These are phyloP conservation scores for Phragmatobia fuliginosa DNA, from an alignment of 2,888 invertebrate genomes.

Conservation along the genomic window DNA sequence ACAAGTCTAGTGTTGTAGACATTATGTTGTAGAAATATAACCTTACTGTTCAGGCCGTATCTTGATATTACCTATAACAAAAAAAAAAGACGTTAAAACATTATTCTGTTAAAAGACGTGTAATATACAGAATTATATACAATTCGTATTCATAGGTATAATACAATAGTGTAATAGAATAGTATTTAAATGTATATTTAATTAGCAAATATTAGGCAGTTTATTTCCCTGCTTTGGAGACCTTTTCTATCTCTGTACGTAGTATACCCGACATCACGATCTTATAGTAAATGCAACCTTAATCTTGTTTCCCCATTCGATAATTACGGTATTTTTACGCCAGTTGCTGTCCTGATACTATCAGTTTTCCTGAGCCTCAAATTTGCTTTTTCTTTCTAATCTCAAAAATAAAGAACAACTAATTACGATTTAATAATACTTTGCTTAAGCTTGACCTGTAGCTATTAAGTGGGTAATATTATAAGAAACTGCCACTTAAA, in stretches of 20 bases:
- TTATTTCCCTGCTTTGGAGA: not conserved
- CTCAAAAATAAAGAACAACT: too few species aligned
- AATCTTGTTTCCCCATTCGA: too few species aligned
- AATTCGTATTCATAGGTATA: not conserved
- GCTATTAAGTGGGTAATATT: not conserved
- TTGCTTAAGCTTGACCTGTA: too few species aligned
- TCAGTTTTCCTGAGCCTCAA: too few species aligned
- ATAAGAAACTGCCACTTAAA: not conserved
- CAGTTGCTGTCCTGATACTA: too few species aligned
- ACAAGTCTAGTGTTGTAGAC: not conserved
- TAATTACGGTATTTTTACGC: too few species aligned
- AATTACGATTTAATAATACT: too few species aligned
- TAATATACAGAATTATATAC: not conserved
- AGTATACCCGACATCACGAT: not conserved
- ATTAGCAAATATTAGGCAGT: not conserved
- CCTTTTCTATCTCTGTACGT: not conserved
- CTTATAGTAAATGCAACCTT: too few species aligned
- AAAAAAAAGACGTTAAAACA: conserved; percentile 1
- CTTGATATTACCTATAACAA: conserved; percentile 14
- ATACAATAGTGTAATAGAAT: not conserved
- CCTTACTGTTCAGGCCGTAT: not conserved
- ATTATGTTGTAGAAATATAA: too few species aligned
- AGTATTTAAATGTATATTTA: not conserved
- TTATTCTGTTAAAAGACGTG: not conserved
- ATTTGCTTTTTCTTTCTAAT: too few species aligned